Evolutionary conservation across 2,113 vertebrate genomes (phyloP).

Genomic region (Pomatostomus ruficeps): DNA sequence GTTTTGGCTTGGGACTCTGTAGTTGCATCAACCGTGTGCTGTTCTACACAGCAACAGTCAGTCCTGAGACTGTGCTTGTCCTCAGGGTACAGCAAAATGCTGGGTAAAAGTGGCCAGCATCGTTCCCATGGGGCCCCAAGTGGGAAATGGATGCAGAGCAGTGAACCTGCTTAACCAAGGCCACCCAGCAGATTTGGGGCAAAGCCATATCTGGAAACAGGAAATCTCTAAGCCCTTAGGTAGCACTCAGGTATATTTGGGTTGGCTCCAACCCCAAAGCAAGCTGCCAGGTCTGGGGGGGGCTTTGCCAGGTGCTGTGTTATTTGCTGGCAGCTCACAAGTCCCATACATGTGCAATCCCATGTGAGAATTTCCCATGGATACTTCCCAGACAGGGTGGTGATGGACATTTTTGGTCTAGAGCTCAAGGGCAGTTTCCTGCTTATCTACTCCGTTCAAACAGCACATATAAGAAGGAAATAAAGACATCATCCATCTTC

Average conservation of each 20-base stretch:
- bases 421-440: background rate
- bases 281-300: background rate
- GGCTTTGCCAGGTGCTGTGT: background rate
- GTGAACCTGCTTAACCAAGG: background rate
- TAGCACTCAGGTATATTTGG: background rate
- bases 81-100: background rate
- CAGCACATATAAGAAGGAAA: background rate
- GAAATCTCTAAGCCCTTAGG: background rate
- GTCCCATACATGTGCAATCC: background rate
- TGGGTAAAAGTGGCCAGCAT: background rate
- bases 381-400: background rate
- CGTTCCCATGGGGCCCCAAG: fast-evolving
- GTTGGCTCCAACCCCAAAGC: background rate
- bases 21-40: background rate
- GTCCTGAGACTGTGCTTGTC: background rate
- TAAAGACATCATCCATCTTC: background rate
- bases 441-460: background rate
- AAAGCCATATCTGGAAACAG: background rate
- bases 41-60: background rate
- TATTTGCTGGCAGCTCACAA: background rate
- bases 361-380: background rate
- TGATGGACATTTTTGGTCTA: background rate
- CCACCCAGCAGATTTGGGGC: background rate
- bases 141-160: background rate
- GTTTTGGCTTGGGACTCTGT: background rate